Percentiles rank a stretch among this genome's conserved stretches.
These are phyloP conservation scores for Charaxes varanes DNA, from an alignment of 1,140 invertebrate species.

Conservation along the genomic window DNA sequence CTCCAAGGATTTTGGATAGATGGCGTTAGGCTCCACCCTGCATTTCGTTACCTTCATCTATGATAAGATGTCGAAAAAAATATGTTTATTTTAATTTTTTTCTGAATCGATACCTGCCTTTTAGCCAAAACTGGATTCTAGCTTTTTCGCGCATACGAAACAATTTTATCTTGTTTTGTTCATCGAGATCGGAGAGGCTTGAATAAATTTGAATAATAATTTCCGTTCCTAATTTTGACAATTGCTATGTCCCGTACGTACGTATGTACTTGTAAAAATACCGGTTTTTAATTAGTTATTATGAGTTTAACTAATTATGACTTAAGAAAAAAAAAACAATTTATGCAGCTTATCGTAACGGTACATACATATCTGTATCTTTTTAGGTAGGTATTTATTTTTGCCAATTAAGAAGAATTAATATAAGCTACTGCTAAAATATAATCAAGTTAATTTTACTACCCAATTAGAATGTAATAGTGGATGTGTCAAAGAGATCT, in stretches of 20 bases:
- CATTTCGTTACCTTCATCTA: conserved; percentile 1
- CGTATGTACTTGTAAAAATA: neutral
- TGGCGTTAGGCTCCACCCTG: conserved; percentile 63
- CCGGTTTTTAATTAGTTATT: neutral
- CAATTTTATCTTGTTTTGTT: conserved; percentile 13
- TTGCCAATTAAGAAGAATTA: no score
- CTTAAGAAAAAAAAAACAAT: neutral
- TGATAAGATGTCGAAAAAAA: neutral
- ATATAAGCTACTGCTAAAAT: no score
- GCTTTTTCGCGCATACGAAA: no score
- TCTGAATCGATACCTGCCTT: no score
- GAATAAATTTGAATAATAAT: conserved; percentile 65
- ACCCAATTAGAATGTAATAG: conserved; percentile 10
- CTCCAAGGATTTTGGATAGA: conserved; percentile 68
- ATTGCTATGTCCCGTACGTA: neutral
- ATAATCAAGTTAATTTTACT: neutral
- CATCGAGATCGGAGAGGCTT: conserved; percentile 19
- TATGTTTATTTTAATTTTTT: conserved; percentile 2
- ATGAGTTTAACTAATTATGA: neutral
- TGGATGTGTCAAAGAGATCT: neutral
- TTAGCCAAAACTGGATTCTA: no score
- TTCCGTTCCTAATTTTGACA: conserved; percentile 11
- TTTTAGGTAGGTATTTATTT: no score
- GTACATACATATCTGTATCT: no score
- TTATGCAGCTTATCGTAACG: no score